Base-by-base conservation (phyloP, 2,888 invertebrate genomes). In the Heliconius sara region DNA sequence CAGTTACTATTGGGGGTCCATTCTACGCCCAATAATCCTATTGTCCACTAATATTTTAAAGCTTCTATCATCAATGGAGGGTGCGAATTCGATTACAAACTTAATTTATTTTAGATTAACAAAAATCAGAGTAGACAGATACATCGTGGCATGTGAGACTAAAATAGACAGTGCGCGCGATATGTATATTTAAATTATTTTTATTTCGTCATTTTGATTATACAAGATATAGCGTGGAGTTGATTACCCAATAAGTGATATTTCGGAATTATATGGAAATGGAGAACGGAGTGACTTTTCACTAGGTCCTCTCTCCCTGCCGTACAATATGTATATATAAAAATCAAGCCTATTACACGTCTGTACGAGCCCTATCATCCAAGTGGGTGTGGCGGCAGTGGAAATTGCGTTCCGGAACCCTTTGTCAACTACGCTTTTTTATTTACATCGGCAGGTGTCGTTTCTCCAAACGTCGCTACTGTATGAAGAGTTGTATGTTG, bases 381-480 rank as follows among this genome's bases (percentile, higher is more conserved):
- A 76, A 81, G 83, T 84, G 85, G 87, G 89, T 84, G 88, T 86
- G 88, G 81, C 86, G 85, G 80, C 85, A 84, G 86, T 86, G 83
- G 88, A 89, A 89, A 89, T 89, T 89, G 88, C 86, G 85, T 86
- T 85, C 85, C 84, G 82, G 83, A 85, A 83, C 85, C 87, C 89
- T 89, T 89, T 90, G 89, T 88, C 82, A 82, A 82, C 79, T 79
- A 83, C 81, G 84, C 85, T 86, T 88, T 89, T 89, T 86, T 85
- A 85, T 79, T 83, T 81, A 82, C 82, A 79, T 70, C 80, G 83
- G 83, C 86, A 86, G 87, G 85, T 87, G 88, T 87, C 85, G 87
- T 85, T 87, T 85, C 83, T 80, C 79, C 80, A 83, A 81, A 83
- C 83, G 82, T 76, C 79, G 76, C 70, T 81, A 81, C 74, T 72